These are phyloP conservation scores for Epinotia bilunana DNA, from an alignment of 2,888 invertebrate genomes.

Conservation along the genomic window DNA sequence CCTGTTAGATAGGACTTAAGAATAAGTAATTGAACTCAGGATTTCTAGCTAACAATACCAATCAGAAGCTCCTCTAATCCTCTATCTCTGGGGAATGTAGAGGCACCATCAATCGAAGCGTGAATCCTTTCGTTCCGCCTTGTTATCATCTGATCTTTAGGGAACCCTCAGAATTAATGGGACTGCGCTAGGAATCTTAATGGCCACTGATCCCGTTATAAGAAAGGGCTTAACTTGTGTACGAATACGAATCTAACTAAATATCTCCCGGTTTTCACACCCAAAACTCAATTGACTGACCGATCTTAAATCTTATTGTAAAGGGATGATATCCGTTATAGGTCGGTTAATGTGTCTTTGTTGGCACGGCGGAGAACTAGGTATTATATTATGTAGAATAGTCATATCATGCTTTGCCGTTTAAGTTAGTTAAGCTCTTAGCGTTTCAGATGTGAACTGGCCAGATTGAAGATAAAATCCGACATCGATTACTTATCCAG, in stretches of 20 bases:
- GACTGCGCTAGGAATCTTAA: slow-evolving; percentile 21
- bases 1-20: too few relatives aligned
- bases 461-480: slow-evolving; percentile 28
- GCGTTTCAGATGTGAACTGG: not conserved
- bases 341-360: not conserved
- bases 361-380: not conserved
- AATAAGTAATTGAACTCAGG: too few relatives aligned
- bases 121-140: slow-evolving; percentile 2
- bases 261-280: not conserved
- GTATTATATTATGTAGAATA: not conserved
- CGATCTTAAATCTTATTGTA: not conserved
- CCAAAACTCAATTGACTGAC: not conserved
- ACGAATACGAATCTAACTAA: not conserved
- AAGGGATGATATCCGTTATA: not conserved
- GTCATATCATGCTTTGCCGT: not conserved
- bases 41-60: not conserved
- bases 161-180: slow-evolving; percentile 27
- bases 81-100: not conserved
- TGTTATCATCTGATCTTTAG: slow-evolving; percentile 26
- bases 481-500: slow-evolving; percentile 30
- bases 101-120: slow-evolving; percentile 1
- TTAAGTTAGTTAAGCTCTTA: not conserved
- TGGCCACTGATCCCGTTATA: not conserved
- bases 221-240: not conserved
- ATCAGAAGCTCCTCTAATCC: not conserved